Evolutionary conservation across 2,113 vertebrate species (phyloP).

Genomic region (Elephas maximus): DNA sequence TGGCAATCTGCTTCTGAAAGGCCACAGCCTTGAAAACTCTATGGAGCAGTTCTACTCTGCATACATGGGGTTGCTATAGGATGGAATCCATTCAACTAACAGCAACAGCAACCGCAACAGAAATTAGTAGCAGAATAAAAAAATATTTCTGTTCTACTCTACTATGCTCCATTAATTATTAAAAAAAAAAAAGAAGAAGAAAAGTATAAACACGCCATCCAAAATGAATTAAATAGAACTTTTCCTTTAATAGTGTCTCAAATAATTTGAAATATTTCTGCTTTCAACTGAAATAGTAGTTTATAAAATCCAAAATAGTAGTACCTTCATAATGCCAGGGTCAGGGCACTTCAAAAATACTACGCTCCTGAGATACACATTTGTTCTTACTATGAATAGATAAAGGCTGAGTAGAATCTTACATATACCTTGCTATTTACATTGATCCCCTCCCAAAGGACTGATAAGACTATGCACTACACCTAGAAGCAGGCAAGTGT

Average conservation of each 20-base stretch:
- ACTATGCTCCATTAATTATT: neutral
- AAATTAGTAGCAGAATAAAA: neutral
- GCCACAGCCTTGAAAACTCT: neutral
- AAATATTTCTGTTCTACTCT: neutral
- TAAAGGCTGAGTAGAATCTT: neutral
- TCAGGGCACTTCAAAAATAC: neutral
- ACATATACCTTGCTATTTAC: neutral
- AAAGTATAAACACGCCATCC: neutral
- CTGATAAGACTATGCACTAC: neutral
- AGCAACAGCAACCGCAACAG: no score
- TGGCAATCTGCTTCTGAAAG: neutral
- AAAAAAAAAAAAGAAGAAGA: neutral
- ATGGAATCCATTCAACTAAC: neutral
- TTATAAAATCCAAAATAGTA: conserved; percentile 9
- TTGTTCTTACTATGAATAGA: neutral
- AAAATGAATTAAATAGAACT: neutral
- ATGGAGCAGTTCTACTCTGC: neutral
- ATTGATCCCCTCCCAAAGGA: neutral
- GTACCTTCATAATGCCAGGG: neutral
- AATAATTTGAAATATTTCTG: neutral
- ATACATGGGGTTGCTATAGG: neutral
- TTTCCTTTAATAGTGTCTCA: neutral
- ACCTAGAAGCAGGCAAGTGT: neutral
- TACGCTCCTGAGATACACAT: neutral
- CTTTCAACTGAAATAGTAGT: neutral